Base-by-base conservation (phyloP, 2,797 vertebrate genomes). In the Mus caroli region DNA sequence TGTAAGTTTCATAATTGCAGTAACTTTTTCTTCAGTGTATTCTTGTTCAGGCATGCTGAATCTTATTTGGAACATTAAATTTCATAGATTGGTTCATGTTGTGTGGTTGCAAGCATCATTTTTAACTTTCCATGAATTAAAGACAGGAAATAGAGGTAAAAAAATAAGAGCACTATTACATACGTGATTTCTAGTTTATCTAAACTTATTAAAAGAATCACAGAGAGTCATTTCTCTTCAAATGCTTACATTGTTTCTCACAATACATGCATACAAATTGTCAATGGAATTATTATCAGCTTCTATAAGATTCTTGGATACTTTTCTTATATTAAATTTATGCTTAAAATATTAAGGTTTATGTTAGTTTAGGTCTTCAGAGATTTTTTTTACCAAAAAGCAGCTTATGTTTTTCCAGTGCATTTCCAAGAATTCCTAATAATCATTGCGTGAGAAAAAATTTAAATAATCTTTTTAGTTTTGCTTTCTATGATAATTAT, bases 31-130 rank as follows among this genome's bases (percentile, higher is more conserved):
- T 76, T 97, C 85, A 92, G 20, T 95, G 28, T 95, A 86, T 94
- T 98, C 93, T 97, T 97, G 31, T 97, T 97, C 87, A 95, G 96
- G 56, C 92, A 98, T 84, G 78, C 92, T 96, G 80, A 97, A 97
- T 88, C 56, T 95, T 96, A 43, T 95, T 92, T 89, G 97, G 94
- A 56, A 90, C 56, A 96, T 97, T 98, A 97, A 91, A 95, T 97
- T 98, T 97, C 94, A 96, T 95, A 58, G 76, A 96, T 92, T 96
- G n/a, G 3, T 37, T 97, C 91, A 69, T 93, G 60, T 93, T 96
- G 75, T 97, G 73, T 97, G 98, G 92, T 88, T 98, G 88, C 91
- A 98, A 76, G 95, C 92, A 95, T 97, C 24, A 31, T 97, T 98
- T 98, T 97, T 97, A 83, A 95, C 90, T 96, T 97, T 88, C 95